These are phyloP conservation scores for Blomia tropicalis DNA, from an alignment of 2,888 invertebrate genomes.

Conservation along the genomic window DNA sequence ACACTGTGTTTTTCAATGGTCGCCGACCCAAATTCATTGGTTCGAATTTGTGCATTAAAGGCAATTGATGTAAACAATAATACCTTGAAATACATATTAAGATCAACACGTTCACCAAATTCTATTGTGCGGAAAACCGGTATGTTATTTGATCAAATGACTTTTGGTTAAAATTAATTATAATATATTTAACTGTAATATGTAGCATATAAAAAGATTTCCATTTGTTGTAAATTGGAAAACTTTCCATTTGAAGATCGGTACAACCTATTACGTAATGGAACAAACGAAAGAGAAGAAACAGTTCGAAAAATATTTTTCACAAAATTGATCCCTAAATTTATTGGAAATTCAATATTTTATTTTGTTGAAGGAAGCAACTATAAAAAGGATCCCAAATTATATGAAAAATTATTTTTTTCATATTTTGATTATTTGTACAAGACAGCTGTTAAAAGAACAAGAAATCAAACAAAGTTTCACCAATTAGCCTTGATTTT, in stretches of 20 bases:
- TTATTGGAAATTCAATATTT: constrained; percentile 14
- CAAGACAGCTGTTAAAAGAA: not conserved
- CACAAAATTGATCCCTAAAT: constrained; percentile 9
- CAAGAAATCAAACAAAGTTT: too few species aligned
- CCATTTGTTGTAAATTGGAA: constrained; percentile 42
- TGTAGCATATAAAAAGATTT: constrained; percentile 40
- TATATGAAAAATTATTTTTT: constrained; percentile 4
- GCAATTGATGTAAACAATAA: constrained; percentile 54
- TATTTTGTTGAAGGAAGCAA: constrained; percentile 16
- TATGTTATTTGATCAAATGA: too few species aligned
- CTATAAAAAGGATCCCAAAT: constrained; percentile 14
- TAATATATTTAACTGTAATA: too few species aligned
- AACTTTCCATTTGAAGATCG: constrained; percentile 50
- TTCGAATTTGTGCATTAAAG: constrained; percentile 51
- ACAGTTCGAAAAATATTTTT: constrained; percentile 33
- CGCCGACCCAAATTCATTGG: constrained; percentile 59
- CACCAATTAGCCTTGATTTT: constrained; percentile 18
- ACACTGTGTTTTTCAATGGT: constrained; percentile 53
- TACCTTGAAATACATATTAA: constrained; percentile 53
- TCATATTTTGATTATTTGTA: constrained; percentile 10
- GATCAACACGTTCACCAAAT: constrained; percentile 58
- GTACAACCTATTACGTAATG: constrained; percentile 45
- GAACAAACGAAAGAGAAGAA: constrained; percentile 47
- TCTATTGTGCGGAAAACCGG: constrained; percentile 50
- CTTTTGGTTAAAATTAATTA: too few species aligned